These are phyloP conservation scores for Athene noctua DNA, from an alignment of 2,113 vertebrate species.

Conservation along the genomic window DNA sequence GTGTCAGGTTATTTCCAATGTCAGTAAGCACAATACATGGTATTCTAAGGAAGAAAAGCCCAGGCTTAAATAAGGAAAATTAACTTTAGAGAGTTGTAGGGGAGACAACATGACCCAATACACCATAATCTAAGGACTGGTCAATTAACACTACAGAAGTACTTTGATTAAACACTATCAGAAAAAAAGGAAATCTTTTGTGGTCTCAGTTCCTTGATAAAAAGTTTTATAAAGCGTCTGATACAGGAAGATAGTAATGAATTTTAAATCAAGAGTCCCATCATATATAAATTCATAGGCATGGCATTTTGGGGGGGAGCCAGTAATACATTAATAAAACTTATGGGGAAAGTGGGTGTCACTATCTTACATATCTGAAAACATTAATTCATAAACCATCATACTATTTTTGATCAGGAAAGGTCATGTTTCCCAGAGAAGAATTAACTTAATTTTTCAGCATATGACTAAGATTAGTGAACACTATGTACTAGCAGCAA, in stretches of 20 bases:
- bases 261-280: neutral
- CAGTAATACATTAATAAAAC: neutral
- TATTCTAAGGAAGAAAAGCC: neutral
- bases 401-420: neutral
- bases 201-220: neutral
- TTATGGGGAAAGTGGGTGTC: neutral
- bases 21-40: neutral
- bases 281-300: neutral
- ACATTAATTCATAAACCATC: neutral
- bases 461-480: neutral
- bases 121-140: neutral
- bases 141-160: neutral
- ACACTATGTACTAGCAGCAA: neutral
- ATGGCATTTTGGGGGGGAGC: neutral
- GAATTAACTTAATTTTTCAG: neutral
- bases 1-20: neutral
- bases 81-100: neutral
- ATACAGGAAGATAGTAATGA: neutral
- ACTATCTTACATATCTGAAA: neutral
- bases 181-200: neutral
- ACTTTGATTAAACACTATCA: neutral
- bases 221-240: neutral
- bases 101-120: neutral
- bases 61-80: neutral
- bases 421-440: neutral